Conservation (phyloP, 1,140 invertebrate species). For the Gryllus bimaculatus region DNA sequence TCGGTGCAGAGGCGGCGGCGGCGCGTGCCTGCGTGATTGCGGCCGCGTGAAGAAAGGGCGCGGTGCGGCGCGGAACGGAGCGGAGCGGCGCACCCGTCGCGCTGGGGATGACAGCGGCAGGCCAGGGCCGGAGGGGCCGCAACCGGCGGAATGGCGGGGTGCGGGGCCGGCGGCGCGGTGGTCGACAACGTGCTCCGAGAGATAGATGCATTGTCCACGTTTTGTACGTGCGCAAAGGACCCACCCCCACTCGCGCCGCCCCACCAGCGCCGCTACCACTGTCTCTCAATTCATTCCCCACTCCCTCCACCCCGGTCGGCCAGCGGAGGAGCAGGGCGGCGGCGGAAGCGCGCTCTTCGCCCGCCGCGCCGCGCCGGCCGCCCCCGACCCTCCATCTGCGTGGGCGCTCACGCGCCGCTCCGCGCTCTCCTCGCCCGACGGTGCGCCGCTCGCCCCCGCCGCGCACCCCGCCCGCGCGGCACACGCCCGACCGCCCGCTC, state of each 20-base stretch:
- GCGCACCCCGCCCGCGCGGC: too few species aligned
- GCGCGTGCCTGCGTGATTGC: neutral
- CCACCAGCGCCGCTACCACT: neutral
- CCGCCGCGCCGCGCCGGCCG: too few species aligned
- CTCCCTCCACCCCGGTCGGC: neutral
- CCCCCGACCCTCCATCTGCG: neutral
- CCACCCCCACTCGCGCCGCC: too few species aligned
- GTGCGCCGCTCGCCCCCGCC: too few species aligned
- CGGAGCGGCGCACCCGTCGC: too few species aligned
- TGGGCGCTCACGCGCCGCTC: neutral
- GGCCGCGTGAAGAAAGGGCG: neutral
- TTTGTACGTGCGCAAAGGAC: neutral
- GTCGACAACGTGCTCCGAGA: slow-evolving; percentile 2
- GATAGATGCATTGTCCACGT: neutral
- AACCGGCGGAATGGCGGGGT: neutral
- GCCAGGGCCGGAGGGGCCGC: too few species aligned
- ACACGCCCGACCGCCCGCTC: neutral
- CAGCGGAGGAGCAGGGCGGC: too few species aligned
- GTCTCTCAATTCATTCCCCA: slow-evolving; percentile 3
- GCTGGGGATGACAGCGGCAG: neutral
- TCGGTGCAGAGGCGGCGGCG: too few species aligned
- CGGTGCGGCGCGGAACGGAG: too few species aligned
- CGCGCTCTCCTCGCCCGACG: neutral
- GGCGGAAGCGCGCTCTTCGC: neutral
- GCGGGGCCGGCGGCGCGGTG: too few species aligned